These are phyloP conservation scores for Micromesistius poutassou DNA, from an alignment of 2,797 vertebrate genomes.

Conservation along the genomic window DNA sequence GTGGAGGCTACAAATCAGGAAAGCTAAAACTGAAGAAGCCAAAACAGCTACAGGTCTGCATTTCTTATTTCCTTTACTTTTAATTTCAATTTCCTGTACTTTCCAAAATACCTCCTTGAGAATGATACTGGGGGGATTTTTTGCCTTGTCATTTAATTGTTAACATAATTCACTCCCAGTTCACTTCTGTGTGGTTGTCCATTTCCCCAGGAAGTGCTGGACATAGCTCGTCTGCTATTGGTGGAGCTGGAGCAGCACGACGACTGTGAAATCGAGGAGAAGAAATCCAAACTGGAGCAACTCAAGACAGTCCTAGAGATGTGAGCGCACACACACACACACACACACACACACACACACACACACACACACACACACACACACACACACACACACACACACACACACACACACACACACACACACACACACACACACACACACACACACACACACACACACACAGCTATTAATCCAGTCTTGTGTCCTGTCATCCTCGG, in stretches of 20 bases:
- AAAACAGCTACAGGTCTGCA: conserved; percentile 89
- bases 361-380: conserved; percentile 3
- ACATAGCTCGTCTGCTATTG: conserved; percentile 89
- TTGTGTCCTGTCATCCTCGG: conserved; percentile 16
- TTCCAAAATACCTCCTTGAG: not conserved
- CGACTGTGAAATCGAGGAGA: conserved; percentile 91
- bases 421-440: conserved; percentile 7
- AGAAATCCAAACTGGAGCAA: conserved; percentile 93
- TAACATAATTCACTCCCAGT: not conserved
- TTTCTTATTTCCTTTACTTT: not conserved
- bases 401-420: conserved; percentile 1
- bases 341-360: not conserved
- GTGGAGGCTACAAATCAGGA: conserved; percentile 92
- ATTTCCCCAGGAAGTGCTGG: conserved; percentile 87
- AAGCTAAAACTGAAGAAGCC: conserved; percentile 96
- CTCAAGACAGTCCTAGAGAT: conserved; percentile 97
- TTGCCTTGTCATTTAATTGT: not conserved
- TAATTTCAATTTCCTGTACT: not conserved
- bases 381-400: not conserved
- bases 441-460: conserved; percentile 7
- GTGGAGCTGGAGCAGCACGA: conserved; percentile 84
- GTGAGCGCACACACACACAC: conserved; percentile 72
- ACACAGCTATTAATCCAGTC: conserved; percentile 5
- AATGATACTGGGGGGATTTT: not conserved
- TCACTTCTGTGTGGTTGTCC: not conserved